Percentiles rank a stretch among this genome's conserved stretches.
Conservation (phyloP, 2,888 invertebrate species). For the Dynastes hyllus region DNA sequence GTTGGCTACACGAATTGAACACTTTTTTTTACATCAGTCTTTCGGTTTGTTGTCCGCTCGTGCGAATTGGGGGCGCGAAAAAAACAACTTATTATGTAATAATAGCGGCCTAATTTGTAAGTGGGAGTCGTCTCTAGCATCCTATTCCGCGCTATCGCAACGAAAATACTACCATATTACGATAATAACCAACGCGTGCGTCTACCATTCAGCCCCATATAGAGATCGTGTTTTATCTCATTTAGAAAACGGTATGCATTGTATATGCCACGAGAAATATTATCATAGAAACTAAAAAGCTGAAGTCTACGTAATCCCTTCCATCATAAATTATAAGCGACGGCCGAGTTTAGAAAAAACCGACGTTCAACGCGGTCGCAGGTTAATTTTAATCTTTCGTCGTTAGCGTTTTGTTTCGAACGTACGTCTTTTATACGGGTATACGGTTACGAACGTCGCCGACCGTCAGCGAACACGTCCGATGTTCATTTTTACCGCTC, state of each 20-base stretch:
- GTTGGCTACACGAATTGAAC: conserved; percentile 13
- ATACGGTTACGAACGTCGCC: conserved; percentile 55
- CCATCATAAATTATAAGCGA: conserved; percentile 58
- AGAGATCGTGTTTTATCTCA: conserved; percentile 27
- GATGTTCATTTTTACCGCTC: conserved; percentile 50
- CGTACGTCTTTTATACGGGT: conserved; percentile 50
- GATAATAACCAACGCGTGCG: conserved; percentile 22
- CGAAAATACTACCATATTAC: conserved; percentile 33
- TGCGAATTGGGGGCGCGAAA: conserved; percentile 20
- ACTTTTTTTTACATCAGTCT: conserved; percentile 38
- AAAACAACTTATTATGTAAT: conserved; percentile 34
- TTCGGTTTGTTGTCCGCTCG: conserved; percentile 16
- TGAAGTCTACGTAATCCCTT: conserved; percentile 61
- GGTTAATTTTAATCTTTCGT: conserved; percentile 49
- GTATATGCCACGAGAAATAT: conserved; percentile 54
- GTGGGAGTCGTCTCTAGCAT: conserved; percentile 25
- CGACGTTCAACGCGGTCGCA: conserved; percentile 47
- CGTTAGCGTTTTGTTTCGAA: conserved; percentile 40
- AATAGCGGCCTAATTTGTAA: conserved; percentile 28
- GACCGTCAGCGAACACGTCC: conserved; percentile 53
- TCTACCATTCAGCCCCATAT: conserved; percentile 9
- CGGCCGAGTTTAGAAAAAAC: conserved; percentile 56
- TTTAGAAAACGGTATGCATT: conserved; percentile 25
- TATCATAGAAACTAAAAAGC: conserved; percentile 59
- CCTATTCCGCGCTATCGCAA: conserved; percentile 34